Percentiles rank a stretch among this genome's conserved stretches.
These are phyloP conservation scores for Thryonomys swinderianus DNA, from an alignment of 2,113 vertebrate species.

Conservation along the genomic window DNA sequence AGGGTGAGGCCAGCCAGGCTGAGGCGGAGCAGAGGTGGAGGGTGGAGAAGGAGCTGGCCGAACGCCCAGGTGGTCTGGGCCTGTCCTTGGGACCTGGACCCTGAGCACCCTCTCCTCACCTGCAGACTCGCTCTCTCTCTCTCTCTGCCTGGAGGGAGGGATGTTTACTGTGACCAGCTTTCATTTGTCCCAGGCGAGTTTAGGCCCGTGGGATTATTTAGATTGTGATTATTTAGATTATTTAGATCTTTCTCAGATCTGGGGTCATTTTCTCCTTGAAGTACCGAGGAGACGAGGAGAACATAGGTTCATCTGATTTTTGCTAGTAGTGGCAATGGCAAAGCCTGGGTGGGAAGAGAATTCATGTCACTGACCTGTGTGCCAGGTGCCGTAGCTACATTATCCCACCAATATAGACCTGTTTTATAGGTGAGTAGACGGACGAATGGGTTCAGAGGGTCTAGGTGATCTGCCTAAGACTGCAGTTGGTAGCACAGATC, in stretches of 20 bases:
- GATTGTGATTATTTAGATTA: too few species aligned
- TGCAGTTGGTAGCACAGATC: not conserved
- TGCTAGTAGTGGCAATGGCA: not conserved
- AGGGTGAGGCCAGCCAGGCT: not conserved
- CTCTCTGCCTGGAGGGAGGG: not conserved
- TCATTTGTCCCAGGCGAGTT: not conserved
- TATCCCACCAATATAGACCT: not conserved
- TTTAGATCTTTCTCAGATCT: not conserved
- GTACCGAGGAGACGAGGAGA: not conserved
- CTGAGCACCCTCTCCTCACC: not conserved
- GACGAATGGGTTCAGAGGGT: not conserved
- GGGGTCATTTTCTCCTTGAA: not conserved
- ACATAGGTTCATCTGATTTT: not conserved
- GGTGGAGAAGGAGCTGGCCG: not conserved
- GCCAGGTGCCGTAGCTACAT: fast-evolving
- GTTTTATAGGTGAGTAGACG: not conserved
- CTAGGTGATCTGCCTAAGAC: not conserved
- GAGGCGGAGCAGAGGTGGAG: not conserved
- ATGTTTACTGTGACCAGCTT: not conserved
- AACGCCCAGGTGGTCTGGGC: not conserved
- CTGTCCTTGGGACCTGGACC: not conserved
- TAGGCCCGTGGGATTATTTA: not conserved
- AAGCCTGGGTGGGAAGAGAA: not conserved
- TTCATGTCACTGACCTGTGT: not conserved
- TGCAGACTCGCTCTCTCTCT: not conserved